A percentile compares a stretch with the other conserved stretches of the same genome.
Conservation (phyloP, 2,113 vertebrate genomes). For the Circaetus cinerascens region DNA sequence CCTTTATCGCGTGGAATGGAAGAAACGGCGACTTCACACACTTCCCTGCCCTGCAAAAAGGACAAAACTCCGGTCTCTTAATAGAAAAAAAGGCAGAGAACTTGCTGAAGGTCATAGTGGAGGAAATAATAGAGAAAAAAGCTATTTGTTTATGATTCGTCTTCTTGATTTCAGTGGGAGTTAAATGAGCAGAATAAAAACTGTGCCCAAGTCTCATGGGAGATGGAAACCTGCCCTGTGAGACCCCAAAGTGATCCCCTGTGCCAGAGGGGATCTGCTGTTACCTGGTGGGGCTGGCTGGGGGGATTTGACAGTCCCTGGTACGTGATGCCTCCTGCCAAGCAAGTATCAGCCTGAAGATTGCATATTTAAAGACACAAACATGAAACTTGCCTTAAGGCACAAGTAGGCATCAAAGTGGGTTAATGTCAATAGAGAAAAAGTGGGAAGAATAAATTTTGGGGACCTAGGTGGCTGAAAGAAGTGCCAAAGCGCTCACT, state of each 20-base stretch:
- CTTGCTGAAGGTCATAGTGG: neutral
- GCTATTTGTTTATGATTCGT: rapidly evolving
- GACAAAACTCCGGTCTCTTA: too few relatives aligned
- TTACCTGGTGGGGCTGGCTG: neutral
- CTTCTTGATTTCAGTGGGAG: neutral
- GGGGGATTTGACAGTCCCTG: neutral
- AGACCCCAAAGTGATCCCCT: too few relatives aligned
- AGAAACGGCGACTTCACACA: too few relatives aligned
- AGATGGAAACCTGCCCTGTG: neutral
- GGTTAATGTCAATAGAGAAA: neutral
- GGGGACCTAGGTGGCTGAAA: neutral
- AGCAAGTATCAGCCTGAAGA: neutral
- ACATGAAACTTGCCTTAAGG: neutral
- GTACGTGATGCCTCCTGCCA: neutral
- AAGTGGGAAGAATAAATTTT: neutral
- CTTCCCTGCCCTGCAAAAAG: too few relatives aligned
- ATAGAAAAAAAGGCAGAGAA: neutral
- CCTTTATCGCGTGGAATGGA: too few relatives aligned
- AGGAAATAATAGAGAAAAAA: neutral
- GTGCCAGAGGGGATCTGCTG: neutral
- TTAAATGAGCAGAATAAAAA: neutral
- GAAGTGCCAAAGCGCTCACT: neutral
- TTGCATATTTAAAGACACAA: neutral
- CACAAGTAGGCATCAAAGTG: neutral
- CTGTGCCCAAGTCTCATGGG: neutral